These are phyloP conservation scores for Pseudotriccus pelzelni DNA, from an alignment of 2,797 vertebrate genomes.

Conservation along the genomic window DNA sequence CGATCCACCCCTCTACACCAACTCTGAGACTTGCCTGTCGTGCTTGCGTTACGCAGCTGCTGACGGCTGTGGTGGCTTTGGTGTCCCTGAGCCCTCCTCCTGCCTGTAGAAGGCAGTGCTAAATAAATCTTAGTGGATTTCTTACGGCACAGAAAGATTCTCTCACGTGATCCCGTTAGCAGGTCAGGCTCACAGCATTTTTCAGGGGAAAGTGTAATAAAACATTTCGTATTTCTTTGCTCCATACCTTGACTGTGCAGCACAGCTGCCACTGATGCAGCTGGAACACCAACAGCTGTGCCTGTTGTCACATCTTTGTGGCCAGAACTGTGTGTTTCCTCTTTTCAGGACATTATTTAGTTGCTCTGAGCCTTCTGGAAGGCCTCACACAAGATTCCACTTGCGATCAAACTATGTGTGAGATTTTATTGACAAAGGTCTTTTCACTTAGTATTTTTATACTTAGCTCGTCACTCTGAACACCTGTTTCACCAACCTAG, in stretches of 20 bases:
- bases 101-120: neutral
- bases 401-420: neutral
- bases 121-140: neutral
- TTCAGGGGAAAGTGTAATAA: neutral
- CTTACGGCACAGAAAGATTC: neutral
- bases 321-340: neutral
- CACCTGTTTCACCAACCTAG: neutral
- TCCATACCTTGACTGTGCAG: neutral
- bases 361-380: neutral
- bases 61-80: neutral
- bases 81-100: neutral
- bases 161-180: neutral
- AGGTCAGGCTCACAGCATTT: neutral
- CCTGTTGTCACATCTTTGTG: neutral
- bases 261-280: neutral
- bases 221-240: neutral
- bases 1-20: neutral
- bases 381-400: neutral
- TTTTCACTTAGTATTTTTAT: constrained; percentile 18
- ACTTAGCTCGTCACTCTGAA: neutral
- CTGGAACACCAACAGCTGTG: neutral
- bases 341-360: neutral
- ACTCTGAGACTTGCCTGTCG: neutral
- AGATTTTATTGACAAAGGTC: constrained; percentile 19
- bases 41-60: neutral